Evolutionary conservation across 2,888 invertebrate genomes (phyloP), one percentile per base, ranked within the genome.

Genomic region (Ephialtes manifestator): DNA sequence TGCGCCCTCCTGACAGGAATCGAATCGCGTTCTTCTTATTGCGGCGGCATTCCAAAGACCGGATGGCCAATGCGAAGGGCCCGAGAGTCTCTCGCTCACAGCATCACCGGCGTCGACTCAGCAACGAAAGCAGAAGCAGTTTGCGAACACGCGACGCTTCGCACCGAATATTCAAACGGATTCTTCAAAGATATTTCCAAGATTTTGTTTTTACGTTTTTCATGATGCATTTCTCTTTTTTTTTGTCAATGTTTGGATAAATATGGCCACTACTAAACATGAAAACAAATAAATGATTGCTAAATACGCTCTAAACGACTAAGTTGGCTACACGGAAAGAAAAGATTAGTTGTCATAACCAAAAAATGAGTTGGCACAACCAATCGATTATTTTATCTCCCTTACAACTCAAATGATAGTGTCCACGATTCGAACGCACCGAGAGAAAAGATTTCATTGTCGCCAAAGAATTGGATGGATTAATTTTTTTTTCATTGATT

Each of bases 11-110:
- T 76, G 87, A 86, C 83, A 83, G 86, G 83, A 86, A 86, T 85
- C 83, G 86, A 87, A 86, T 88, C 80, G 87, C 81, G 53, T 24
- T 88, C 83, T 87, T 87, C 86, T 87, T 88, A 82, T 88, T 88
- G 88, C 87, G 89, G 87, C 90, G 90, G 91, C 91, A 92, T 92
- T 92, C 92, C 92, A 89, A 89, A 90, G 91, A 89, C 89, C 89
- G 87, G 89, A 88, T 89, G 82, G 84, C 84, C 85, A 81, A 53
- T 78, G 24, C 78, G 55, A 39, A 63, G 60, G 35, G 35, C 81
- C 81, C 55, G 55, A 18, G 28, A 48, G 39, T 65, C 68, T 76
- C 77, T 71, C 80, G 55, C 55, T 39, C 39, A 51, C 74, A 43
- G 70, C 71, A 53, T 63, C 53, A 20, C 63, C 53, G 58, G 39